Conservation (phyloP, 2,113 vertebrate genomes). For the Coracopsis vasa region DNA sequence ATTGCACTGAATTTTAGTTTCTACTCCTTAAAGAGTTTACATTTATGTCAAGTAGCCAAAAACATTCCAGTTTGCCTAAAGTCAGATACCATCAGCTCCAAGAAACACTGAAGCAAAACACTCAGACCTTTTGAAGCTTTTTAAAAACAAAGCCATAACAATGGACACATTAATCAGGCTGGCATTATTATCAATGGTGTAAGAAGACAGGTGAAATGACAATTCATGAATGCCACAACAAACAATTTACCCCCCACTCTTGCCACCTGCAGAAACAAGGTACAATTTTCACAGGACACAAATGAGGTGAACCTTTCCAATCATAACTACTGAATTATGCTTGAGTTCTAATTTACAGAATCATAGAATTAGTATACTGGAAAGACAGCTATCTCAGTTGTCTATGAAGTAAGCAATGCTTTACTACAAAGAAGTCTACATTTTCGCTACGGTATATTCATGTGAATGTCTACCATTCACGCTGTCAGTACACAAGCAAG, state of each 20-base stretch:
- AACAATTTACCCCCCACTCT: neutral
- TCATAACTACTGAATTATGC: neutral
- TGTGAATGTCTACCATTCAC: neutral
- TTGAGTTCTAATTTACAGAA: neutral
- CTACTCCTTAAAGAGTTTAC: constrained; percentile 31
- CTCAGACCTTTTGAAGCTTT: constrained; percentile 15
- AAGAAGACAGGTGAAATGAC: constrained; percentile 18
- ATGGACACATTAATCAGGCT: constrained; percentile 32
- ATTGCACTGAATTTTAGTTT: constrained; percentile 32
- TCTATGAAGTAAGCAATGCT: neutral
- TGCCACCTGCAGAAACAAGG: neutral
- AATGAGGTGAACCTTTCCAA: neutral
- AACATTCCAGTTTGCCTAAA: constrained; percentile 11
- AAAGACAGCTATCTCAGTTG: neutral
- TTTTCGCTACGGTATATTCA: neutral
- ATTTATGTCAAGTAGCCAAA: constrained; percentile 28
- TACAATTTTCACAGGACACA: neutral
- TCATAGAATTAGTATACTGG: neutral
- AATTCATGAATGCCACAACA: neutral
- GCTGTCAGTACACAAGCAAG: neutral
- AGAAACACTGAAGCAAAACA: constrained; percentile 54
- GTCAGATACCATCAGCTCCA: constrained; percentile 34
- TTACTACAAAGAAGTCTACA: neutral
- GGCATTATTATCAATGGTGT: constrained; percentile 2
- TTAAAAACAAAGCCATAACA: constrained; percentile 53